Base-by-base conservation (phyloP, 2,888 invertebrate genomes). In the Scrobipalpa atriplicella region DNA sequence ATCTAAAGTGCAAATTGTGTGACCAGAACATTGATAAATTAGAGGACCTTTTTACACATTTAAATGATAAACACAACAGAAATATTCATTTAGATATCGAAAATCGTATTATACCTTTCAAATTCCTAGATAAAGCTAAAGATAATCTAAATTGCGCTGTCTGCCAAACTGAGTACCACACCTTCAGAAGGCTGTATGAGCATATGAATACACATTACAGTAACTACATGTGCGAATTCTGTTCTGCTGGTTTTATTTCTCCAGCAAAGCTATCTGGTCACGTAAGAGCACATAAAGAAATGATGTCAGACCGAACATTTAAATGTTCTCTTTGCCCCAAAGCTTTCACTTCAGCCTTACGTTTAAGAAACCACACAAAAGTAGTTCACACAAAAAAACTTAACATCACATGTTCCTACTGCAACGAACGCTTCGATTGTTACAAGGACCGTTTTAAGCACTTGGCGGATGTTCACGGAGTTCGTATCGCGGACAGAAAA, bases 281-380 rank as follows among this genome's bases (percentile, higher is more conserved):
- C 69, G 75, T 63, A 18, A 73, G 71, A 2, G 73, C 74, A 6
- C 86, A 86, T 19, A 75, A 39, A 16, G n/a, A 72, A 16, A 78
- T 43, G 43, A 13, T 1, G 43, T 10, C 13, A 13, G 43, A 43
- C 2, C 43, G 71, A 8, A 84, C 82, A 0, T 78, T 72, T 61
- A 69, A 70, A 1, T 93, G 92, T 67, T 81, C 81, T 5, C 78
- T 73, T 47, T 93, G 93, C 66, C 77, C 82, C 0, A 89, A 90
- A 70, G 74, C 85, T 0, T 91, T 84, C 47, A 76, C 83, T 1
- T 89, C 88, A 0, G 77, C 78, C 52, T 76, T 82, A n/a, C 29
- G 36, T 36, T 36, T 58, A n/a, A 36, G 13, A 0, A 38, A 13
- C 36, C 58, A 38, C 36, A 54, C 2, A 1, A 7, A 2, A n/a